Percentiles rank a stretch among this genome's conserved stretches.
Evolutionary conservation across 1,140 invertebrate genomes (phyloP).

Genomic region (Sinella curviseta): DNA sequence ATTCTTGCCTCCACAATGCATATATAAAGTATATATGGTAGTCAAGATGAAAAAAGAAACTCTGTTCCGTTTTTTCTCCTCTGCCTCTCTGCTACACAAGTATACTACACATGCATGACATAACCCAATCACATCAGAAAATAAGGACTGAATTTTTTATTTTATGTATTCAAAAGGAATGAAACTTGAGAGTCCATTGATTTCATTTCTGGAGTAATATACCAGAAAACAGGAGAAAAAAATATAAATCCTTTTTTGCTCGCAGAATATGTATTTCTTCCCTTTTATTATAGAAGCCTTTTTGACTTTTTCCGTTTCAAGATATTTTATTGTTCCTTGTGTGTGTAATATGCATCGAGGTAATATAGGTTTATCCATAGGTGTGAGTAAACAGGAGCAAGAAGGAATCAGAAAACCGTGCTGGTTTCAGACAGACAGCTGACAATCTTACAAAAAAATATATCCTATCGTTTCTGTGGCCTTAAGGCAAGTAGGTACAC

Average conservation of each 20-base stretch:
- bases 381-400: too few species aligned
- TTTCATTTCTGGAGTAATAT: not conserved
- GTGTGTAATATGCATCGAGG: too few species aligned
- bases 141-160: slow-evolving; percentile 1
- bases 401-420: too few species aligned
- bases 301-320: too few species aligned
- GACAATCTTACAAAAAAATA: too few species aligned
- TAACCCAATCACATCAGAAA: slow-evolving; percentile 6
- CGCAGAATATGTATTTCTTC: not conserved
- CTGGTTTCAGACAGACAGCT: too few species aligned
- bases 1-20: not conserved
- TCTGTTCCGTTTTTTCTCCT: too few species aligned
- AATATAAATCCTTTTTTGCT: not conserved
- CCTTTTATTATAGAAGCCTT: not conserved
- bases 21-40: not conserved
- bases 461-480: not conserved
- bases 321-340: too few species aligned
- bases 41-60: not conserved
- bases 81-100: too few species aligned
- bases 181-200: slow-evolving; percentile 22
- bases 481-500: too few species aligned
- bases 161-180: slow-evolving; percentile 11
- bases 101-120: not conserved
- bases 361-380: too few species aligned
- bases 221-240: not conserved